Percentiles rank a stretch among this genome's conserved stretches.
Conservation (phyloP, 2,888 invertebrate genomes). For the Oscheius sp. region DNA sequence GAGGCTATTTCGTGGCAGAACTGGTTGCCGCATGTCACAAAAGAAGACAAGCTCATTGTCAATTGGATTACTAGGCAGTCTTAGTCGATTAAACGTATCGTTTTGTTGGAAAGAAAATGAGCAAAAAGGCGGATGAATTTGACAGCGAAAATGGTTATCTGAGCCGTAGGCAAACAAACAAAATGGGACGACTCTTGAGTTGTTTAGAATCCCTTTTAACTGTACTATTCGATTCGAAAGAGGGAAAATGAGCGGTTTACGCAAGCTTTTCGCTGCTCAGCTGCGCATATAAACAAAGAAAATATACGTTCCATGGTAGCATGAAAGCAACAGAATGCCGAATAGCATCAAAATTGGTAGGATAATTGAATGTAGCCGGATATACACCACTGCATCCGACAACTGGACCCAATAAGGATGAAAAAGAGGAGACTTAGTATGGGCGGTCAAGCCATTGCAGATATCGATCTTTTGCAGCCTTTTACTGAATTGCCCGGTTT, state of each 20-base stretch:
- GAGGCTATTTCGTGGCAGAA: neutral
- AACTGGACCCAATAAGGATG: no score
- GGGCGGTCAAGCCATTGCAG: no score
- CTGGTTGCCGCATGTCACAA: constrained; percentile 27
- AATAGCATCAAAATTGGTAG: neutral
- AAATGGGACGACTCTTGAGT: neutral
- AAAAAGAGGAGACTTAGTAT: no score
- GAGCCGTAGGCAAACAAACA: constrained; percentile 5
- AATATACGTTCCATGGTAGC: neutral
- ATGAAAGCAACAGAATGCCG: neutral
- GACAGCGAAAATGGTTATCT: neutral
- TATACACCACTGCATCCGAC: no score
- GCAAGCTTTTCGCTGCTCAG: neutral
- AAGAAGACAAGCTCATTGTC: constrained; percentile 20
- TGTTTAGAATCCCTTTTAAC: neutral
- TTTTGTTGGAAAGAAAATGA: neutral
- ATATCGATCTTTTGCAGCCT: no score
- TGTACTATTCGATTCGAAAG: neutral
- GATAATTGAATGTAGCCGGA: neutral
- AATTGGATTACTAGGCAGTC: constrained; percentile 16
- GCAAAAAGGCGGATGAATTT: neutral
- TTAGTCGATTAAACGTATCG: neutral
- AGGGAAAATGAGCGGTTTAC: neutral
- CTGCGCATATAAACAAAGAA: neutral
- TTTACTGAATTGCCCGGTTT: no score